Conservation (phyloP, 2,888 invertebrate genomes). For the Chalcis sispes region DNA sequence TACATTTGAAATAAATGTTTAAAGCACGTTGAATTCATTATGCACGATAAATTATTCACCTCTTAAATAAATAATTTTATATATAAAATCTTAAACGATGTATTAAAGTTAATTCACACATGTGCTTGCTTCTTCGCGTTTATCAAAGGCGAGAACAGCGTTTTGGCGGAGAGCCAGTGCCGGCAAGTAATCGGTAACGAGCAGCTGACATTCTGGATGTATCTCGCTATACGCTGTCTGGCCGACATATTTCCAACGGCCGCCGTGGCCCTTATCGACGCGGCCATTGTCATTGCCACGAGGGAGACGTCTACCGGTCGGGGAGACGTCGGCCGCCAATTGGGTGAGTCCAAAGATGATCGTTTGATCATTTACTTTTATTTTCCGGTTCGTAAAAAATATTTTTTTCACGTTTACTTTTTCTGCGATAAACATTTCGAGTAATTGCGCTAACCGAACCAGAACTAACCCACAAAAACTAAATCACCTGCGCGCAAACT, state of each 20-base stretch:
- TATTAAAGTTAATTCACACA: background rate
- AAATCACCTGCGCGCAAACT: no score
- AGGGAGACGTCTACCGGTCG: slow-evolving; percentile 88
- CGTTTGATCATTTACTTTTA: background rate
- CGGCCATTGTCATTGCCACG: slow-evolving; percentile 89
- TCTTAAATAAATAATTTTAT: no score
- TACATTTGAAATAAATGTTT: no score
- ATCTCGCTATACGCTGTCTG: slow-evolving; percentile 82
- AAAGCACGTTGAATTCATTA: no score
- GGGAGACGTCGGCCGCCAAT: slow-evolving; percentile 87
- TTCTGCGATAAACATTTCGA: no score
- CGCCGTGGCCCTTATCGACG: slow-evolving; percentile 83
- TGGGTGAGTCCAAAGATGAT: slow-evolving; percentile 68
- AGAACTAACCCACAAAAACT: no score
- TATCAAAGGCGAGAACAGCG: slow-evolving; percentile 75
- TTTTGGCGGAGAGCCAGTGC: slow-evolving; percentile 84
- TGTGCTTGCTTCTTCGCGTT: background rate
- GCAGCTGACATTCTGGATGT: slow-evolving; percentile 83
- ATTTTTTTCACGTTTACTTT: no score
- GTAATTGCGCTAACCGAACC: no score
- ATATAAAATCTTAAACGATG: no score
- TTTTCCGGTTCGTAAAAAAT: background rate
- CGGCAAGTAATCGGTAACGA: slow-evolving; percentile 81
- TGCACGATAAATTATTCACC: no score
- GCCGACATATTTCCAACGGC: slow-evolving; percentile 88